Evolutionary conservation across 2,113 vertebrate species (phyloP), one percentile per base, ranked within the genome.

Genomic region (Tenebrosternarchus preto): DNA sequence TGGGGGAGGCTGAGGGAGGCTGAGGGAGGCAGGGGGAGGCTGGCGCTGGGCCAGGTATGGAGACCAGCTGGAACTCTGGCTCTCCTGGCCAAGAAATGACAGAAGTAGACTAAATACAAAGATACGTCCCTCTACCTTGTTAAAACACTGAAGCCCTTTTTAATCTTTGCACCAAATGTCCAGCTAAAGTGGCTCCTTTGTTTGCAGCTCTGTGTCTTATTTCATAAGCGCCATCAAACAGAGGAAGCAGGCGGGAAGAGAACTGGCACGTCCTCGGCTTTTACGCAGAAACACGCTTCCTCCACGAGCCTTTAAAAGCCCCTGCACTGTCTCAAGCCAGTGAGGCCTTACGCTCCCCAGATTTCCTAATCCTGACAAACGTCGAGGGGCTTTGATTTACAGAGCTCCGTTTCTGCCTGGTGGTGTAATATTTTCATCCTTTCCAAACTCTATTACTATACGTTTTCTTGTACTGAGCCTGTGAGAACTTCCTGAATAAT

Each of bases 101-200:
- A 63, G 29, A 63, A 63, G 25, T 16, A 63, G 60, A 63, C 60
- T 63, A 63, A 63, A 63, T 63, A 63, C 11, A 63, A 63, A 63
- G 60, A 63, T 63, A 63, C 4, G 25, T 63, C 60, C 60, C 25
- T 63, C 7, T 63, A 16, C 60, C 60, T 29, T 63, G 25, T 63
- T 29, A 29, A 29, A 63, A 50, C 25, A 63, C 25, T 29, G 60
- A 63, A 17, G 60, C 60, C 12, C 60, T 63, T 63, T n/a, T 63
- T 29, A 27, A 63, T 63, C 60, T 29, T 6, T 1, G 25, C 60
- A 63, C 8, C 25, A 63, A 29, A 63, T 31, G 17, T 63, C 60
- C 60, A 63, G 60, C 11, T 29, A 31, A 63, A 63, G 60, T 29
- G 60, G 29, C 59, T 50, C 25, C 11, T 63, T 63, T 63, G 60